Evolutionary conservation across 2,113 vertebrate species (phyloP).

Genomic region (Callionymus lyra): DNA sequence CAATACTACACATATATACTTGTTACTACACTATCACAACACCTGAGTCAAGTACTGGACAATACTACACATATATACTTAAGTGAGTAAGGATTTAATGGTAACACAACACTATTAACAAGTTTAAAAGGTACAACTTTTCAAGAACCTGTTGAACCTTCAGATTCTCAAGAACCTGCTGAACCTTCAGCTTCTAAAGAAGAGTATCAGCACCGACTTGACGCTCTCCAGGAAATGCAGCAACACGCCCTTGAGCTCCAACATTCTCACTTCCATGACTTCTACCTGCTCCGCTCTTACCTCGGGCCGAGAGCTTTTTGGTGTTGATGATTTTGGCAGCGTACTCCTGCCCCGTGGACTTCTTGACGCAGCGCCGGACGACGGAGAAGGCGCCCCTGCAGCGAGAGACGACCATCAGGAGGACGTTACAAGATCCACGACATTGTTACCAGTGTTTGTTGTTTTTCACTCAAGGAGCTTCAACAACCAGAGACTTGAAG

Average conservation of each 20-base stretch:
- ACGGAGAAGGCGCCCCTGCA: slow-evolving; percentile 95
- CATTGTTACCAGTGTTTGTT: too few relatives aligned
- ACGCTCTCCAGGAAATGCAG: slow-evolving; percentile 36
- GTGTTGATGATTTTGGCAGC: slow-evolving; percentile 99
- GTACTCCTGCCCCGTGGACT: slow-evolving; percentile 91
- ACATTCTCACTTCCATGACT: neutral
- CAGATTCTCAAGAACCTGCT: neutral
- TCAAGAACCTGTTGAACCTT: slow-evolving; percentile 10
- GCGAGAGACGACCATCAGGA: slow-evolving; percentile 18
- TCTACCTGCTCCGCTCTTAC: slow-evolving; percentile 62
- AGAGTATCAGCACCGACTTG: slow-evolving; percentile 7
- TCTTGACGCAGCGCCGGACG: slow-evolving; percentile 95
- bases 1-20: too few relatives aligned
- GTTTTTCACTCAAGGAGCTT: too few relatives aligned
- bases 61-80: too few relatives aligned
- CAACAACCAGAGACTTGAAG: too few relatives aligned
- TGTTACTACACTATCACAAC: too few relatives aligned
- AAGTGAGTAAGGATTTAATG: too few relatives aligned
- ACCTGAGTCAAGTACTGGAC: too few relatives aligned
- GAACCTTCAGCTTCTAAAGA: neutral
- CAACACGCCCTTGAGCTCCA: too few relatives aligned
- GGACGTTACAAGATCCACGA: slow-evolving; percentile 1
- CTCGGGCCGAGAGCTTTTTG: slow-evolving; percentile 96
- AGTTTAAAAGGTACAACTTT: too few relatives aligned
- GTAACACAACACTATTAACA: too few relatives aligned